These are phyloP conservation scores for Sphaerodactylus townsendi DNA, from an alignment of 2,113 vertebrate species.

Conservation along the genomic window DNA sequence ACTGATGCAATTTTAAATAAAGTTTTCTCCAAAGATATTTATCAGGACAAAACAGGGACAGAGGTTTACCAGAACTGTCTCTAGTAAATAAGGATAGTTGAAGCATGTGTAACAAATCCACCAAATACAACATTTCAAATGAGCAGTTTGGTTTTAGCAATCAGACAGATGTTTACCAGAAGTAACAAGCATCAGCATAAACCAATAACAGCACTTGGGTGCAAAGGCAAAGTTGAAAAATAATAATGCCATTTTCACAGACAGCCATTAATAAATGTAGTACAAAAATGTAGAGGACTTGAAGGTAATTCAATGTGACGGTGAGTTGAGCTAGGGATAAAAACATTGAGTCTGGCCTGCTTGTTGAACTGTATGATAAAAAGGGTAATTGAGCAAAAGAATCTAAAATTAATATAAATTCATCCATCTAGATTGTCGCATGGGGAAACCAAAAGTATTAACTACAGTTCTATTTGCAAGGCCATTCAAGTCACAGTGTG, in stretches of 20 bases:
- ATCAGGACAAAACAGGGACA: too few relatives aligned
- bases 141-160: conserved; percentile 55
- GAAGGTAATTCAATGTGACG: conserved; percentile 47
- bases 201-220: conserved; percentile 27
- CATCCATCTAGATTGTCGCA: conserved; percentile 33
- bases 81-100: too few relatives aligned
- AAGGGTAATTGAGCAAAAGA: conserved; percentile 41
- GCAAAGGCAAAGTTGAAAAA: conserved; percentile 44
- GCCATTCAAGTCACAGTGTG: conserved; percentile 29
- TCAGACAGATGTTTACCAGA: conserved; percentile 51
- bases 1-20: too few relatives aligned
- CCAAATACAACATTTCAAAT: conserved; percentile 61
- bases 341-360: conserved; percentile 34
- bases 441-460: conserved; percentile 15
- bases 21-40: too few relatives aligned
- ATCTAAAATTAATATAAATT: conserved; percentile 30
- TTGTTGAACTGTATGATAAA: conserved; percentile 45
- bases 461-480: conserved; percentile 15
- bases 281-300: conserved; percentile 22
- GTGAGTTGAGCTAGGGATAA: conserved; percentile 23
- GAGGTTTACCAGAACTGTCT: too few relatives aligned
- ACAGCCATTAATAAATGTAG: conserved; percentile 28
- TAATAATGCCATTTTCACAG: conserved; percentile 25
- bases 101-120: conserved; percentile 47
- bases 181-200: conserved; percentile 22